Percentiles rank a stretch among this genome's conserved stretches.
phyloP scores from a whole-genome alignment of 2,113 vertebrate species.

The Bostrychus sinensis region DNA sequence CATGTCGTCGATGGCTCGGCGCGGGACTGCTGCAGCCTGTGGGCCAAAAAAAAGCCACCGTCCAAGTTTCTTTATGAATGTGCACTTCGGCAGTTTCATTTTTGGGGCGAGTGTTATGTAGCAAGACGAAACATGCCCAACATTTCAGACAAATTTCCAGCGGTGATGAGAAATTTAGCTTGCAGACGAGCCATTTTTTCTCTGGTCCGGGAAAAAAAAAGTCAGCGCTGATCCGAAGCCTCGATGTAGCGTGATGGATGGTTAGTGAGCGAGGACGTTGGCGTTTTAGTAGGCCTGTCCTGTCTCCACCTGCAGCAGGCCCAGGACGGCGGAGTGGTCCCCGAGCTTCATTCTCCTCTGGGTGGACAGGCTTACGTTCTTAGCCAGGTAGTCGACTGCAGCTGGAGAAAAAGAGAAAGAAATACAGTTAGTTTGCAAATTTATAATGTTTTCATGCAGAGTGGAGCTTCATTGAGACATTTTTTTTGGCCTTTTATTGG shows the following conservation, averaged over 20 bases:
- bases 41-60: constrained; percentile 11
- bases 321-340: constrained; percentile 96
- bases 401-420: constrained; percentile 70
- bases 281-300: constrained; percentile 91
- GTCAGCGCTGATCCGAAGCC: constrained; percentile 47
- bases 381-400: constrained; percentile 98
- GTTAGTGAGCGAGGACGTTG: constrained; percentile 21
- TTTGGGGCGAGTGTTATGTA: constrained; percentile 26
- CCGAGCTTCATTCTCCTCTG: constrained; percentile 98
- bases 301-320: constrained; percentile 97
- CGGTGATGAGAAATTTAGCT: constrained; percentile 32
- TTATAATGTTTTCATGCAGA: neutral
- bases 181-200: constrained; percentile 18
- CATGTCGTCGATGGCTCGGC: constrained; percentile 68
- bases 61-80: constrained; percentile 17
- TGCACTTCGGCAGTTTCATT: constrained; percentile 33
- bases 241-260: constrained; percentile 52
- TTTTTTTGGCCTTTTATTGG: too few relatives aligned
- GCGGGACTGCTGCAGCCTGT: constrained; percentile 60
- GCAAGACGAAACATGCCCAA: constrained; percentile 13
- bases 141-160: constrained; percentile 20
- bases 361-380: constrained; percentile 97
- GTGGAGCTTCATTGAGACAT: neutral
- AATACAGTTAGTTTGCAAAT: neutral
- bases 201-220: constrained; percentile 28